phyloP scores from a whole-genome alignment of 2,888 invertebrate genomes.

The Amphipyra berbera region DNA sequence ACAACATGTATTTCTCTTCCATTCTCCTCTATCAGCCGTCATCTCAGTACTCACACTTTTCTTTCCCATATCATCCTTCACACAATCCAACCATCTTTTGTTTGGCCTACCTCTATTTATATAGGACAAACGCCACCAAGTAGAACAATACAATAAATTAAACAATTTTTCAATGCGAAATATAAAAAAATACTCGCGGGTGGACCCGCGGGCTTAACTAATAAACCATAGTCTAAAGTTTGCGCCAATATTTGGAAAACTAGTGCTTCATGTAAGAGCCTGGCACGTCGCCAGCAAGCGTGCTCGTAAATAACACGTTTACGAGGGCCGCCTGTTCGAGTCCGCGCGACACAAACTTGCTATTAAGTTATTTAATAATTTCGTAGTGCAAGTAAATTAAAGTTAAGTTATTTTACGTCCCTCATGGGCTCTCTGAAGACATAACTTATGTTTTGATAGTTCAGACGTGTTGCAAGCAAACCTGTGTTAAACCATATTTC shows the following conservation, averaged over 20 bases:
- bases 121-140: too few species aligned
- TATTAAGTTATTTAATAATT: slow-evolving; percentile 57
- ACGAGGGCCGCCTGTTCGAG: slow-evolving; percentile 51
- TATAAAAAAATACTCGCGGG: too few species aligned
- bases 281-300: slow-evolving; percentile 41
- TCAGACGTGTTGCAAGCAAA: slow-evolving; percentile 1
- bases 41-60: too few species aligned
- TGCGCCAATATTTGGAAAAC: slow-evolving; percentile 22
- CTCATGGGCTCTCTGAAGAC: slow-evolving; percentile 5
- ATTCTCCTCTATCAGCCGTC: too few species aligned
- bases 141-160: too few species aligned
- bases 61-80: too few species aligned
- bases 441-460: slow-evolving; percentile 20
- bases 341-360: slow-evolving; percentile 50
- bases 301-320: slow-evolving; percentile 53
- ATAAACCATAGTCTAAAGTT: slow-evolving; percentile 24
- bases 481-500: too few species aligned
- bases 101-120: too few species aligned
- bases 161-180: too few species aligned
- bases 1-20: too few species aligned
- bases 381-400: slow-evolving; percentile 51
- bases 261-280: slow-evolving; percentile 30
- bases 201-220: not conserved
- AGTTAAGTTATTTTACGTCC: slow-evolving; percentile 22
- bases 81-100: too few species aligned